phyloP scores from a whole-genome alignment of 2,797 vertebrate species.

The Aeoliscus strigatus region DNA sequence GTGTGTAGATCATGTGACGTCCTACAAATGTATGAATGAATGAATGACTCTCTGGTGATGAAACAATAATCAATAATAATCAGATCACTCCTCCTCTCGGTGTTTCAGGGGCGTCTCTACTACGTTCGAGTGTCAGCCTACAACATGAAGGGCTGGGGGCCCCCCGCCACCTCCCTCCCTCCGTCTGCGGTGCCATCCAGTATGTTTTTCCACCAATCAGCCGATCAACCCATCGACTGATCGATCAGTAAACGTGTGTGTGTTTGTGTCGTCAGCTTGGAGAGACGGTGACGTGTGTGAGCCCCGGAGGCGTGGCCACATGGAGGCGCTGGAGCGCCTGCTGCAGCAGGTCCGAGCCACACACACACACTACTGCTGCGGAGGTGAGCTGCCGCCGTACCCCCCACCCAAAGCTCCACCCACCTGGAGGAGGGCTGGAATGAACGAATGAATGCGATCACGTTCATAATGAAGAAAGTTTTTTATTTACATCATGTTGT shows the following conservation, averaged over 20 bases:
- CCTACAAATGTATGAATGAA: no score
- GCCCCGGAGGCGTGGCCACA: slow-evolving; percentile 82
- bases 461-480: no score
- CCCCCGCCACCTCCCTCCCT: slow-evolving; percentile 78
- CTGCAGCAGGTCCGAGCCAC: slow-evolving; percentile 91
- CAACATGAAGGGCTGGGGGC: slow-evolving; percentile 97
- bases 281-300: slow-evolving; percentile 87
- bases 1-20: no score
- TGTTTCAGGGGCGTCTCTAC: slow-evolving; percentile 81
- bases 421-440: no score
- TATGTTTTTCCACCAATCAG: slow-evolving; percentile 71
- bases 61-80: no score
- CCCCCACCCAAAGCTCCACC: no score
- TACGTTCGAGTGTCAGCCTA: slow-evolving; percentile 85
- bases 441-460: not conserved
- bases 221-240: no score
- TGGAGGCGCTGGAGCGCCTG: slow-evolving; percentile 89
- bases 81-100: no score
- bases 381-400: no score
- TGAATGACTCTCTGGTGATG: no score
- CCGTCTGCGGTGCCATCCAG: slow-evolving; percentile 87
- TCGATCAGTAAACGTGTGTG: no score
- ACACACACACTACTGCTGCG: slow-evolving; percentile 76
- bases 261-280: slow-evolving; percentile 78
- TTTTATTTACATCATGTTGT: not conserved